These are phyloP conservation scores for Rhaphigaster nebulosa DNA, from an alignment of 2,888 invertebrate genomes.

Conservation along the genomic window DNA sequence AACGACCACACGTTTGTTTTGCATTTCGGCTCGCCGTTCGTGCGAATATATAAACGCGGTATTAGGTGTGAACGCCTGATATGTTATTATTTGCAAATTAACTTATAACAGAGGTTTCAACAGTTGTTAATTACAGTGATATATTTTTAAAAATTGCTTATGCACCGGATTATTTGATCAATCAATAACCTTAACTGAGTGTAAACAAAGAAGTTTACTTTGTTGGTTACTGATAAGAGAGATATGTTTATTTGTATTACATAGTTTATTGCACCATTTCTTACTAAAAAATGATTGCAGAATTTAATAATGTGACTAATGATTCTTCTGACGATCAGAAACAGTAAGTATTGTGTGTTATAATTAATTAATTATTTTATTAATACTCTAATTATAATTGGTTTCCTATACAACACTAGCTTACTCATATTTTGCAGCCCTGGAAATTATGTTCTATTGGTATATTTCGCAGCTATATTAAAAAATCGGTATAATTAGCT, in stretches of 20 bases:
- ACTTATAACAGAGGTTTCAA: not conserved
- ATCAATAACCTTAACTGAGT: slow-evolving; percentile 20
- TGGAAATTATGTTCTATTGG: not conserved
- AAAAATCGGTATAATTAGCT: not conserved
- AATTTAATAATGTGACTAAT: slow-evolving; percentile 25
- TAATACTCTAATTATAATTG: not conserved
- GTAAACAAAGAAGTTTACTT: slow-evolving; percentile 45
- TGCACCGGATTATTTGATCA: not conserved
- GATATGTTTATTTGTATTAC: slow-evolving; percentile 2
- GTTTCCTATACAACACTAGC: not conserved
- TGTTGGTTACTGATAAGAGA: slow-evolving; percentile 25
- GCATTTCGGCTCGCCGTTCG: too few species aligned
- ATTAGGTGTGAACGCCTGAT: too few species aligned
- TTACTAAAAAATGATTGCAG: not conserved
- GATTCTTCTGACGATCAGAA: slow-evolving; percentile 40
- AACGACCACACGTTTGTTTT: too few species aligned
- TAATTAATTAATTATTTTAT: not conserved
- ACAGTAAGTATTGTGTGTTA: not conserved
- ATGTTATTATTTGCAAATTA: not conserved
- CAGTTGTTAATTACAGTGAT: not conserved
- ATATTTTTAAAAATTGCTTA: not conserved
- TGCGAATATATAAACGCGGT: too few species aligned
- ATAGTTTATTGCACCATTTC: slow-evolving; percentile 28
- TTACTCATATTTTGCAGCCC: not conserved
- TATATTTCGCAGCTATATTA: not conserved